Evolutionary conservation across 2,113 vertebrate genomes (phyloP).

Genomic region (Melanocharis versteri): DNA sequence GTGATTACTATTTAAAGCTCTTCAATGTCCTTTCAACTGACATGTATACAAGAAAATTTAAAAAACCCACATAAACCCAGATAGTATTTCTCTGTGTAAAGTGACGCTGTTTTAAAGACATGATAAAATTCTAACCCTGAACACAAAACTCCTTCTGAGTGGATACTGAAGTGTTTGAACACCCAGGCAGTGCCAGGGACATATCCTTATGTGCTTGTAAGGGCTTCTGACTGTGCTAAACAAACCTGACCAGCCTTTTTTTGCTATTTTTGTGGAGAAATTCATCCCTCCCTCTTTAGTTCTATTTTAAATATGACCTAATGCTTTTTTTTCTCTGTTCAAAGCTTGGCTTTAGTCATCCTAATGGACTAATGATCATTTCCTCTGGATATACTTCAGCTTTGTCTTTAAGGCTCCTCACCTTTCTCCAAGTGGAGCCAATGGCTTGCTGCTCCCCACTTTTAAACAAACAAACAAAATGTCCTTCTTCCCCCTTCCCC

Average conservation of each 20-base stretch:
- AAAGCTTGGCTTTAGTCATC: background rate
- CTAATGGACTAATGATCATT: background rate
- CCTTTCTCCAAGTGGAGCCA: background rate
- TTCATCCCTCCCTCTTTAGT: background rate
- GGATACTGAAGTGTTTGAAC: background rate
- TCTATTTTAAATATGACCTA: background rate
- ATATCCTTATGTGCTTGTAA: background rate
- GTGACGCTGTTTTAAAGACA: background rate
- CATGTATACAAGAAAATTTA: background rate
- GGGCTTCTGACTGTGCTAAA: background rate
- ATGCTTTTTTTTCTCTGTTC: background rate
- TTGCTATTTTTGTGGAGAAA: background rate
- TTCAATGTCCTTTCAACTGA: background rate
- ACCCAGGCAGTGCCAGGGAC: background rate
- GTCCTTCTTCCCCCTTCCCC: background rate
- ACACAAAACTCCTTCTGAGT: background rate
- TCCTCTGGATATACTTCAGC: background rate
- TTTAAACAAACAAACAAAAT: slow-evolving; percentile 57
- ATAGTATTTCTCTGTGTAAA: background rate
- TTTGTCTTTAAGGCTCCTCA: background rate
- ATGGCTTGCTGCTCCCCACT: background rate
- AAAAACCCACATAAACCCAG: background rate
- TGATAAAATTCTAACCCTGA: background rate
- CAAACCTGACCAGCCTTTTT: background rate
- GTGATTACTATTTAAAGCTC: background rate